Percentiles rank a stretch among this genome's conserved stretches.
phyloP scores from a whole-genome alignment of 2,113 vertebrate species.

The Leptobrachium ailaonicum region DNA sequence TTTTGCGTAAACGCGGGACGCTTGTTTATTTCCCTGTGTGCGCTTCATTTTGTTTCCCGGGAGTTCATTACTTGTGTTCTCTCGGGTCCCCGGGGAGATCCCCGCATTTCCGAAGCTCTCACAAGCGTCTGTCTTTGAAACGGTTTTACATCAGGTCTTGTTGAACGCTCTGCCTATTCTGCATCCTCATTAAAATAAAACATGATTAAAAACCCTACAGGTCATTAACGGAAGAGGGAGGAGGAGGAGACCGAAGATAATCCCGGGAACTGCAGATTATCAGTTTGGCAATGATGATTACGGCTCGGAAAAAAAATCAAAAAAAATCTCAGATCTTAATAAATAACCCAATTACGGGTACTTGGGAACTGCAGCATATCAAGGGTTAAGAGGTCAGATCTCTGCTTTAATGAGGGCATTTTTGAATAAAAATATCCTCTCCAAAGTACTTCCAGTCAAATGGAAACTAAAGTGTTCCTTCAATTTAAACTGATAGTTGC shows the following conservation, averaged over 20 bases:
- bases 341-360: neutral
- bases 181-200: conserved; percentile 23
- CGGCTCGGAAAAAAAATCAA: neutral
- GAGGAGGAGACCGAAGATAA: neutral
- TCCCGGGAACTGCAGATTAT: neutral
- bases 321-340: too few species aligned
- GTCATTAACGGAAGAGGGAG: conserved; percentile 1
- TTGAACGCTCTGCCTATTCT: neutral
- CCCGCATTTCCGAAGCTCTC: rapidly evolving
- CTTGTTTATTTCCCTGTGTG: conserved; percentile 6
- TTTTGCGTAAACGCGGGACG: neutral
- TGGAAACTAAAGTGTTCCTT: too few species aligned
- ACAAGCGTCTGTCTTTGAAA: neutral
- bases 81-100: rapidly evolving
- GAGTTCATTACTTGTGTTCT: neutral
- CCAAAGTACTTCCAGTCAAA: too few species aligned
- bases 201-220: conserved; percentile 28
- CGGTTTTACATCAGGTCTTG: neutral
- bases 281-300: neutral
- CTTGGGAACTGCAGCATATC: neutral
- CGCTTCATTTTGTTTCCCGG: neutral
- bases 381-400: neutral
- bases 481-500: too few species aligned
- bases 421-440: too few species aligned
- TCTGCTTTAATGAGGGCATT: neutral